Percentiles rank a stretch among this genome's conserved stretches.
These are phyloP conservation scores for Cenopis cana DNA, from an alignment of 2,888 invertebrate species.

Conservation along the genomic window DNA sequence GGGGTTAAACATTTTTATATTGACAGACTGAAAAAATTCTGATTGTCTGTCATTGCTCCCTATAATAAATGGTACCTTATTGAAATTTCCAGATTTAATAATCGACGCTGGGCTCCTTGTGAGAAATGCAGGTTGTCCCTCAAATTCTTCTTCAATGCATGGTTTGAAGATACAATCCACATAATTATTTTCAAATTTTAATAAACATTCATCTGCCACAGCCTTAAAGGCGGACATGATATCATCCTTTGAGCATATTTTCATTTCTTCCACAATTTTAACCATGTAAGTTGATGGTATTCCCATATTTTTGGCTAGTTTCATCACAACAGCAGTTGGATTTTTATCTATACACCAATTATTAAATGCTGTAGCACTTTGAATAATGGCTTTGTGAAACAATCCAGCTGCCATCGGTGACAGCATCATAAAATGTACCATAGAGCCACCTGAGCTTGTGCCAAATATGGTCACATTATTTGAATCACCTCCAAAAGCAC, in stretches of 20 bases:
- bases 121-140: conserved; percentile 74
- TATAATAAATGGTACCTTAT: conserved; percentile 77
- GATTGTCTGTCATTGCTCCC: conserved; percentile 75
- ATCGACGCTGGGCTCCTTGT: conserved; percentile 70
- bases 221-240: conserved; percentile 61
- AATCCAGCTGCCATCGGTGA: conserved; percentile 78
- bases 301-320: conserved; percentile 65
- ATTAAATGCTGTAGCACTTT: conserved; percentile 76
- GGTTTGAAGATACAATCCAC: conserved; percentile 72
- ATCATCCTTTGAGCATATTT: conserved; percentile 56
- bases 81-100: conserved; percentile 72
- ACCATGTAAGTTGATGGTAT: conserved; percentile 59
- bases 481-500: conserved; percentile 76
- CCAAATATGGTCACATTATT: conserved; percentile 80
- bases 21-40: conserved; percentile 60
- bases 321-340: conserved; percentile 62
- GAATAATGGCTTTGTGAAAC: conserved; percentile 78
- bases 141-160: conserved; percentile 75
- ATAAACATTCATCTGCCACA: conserved; percentile 47
- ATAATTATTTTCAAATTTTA: conserved; percentile 52
- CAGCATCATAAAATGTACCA: conserved; percentile 77
- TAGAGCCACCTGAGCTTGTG: conserved; percentile 75
- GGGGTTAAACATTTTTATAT: conserved; percentile 63
- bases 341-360: conserved; percentile 73
- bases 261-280: conserved; percentile 71